Evolutionary conservation across 2,797 vertebrate genomes (phyloP).

Genomic region (Fratercula arctica): DNA sequence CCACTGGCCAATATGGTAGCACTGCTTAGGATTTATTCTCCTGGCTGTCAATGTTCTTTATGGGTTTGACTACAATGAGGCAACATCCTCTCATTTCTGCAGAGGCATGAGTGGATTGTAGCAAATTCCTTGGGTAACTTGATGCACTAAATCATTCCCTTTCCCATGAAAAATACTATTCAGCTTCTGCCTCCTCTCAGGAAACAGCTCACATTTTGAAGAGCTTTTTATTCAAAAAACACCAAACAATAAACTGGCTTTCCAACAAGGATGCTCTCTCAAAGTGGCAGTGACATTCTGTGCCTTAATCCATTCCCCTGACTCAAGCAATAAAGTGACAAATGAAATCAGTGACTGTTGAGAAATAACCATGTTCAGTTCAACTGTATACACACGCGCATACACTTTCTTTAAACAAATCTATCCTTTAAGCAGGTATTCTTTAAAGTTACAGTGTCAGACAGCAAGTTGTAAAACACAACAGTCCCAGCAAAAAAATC

Average conservation of each 20-base stretch:
- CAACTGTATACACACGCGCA: conserved; percentile 3
- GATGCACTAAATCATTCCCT: not conserved
- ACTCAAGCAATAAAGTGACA: conserved; percentile 74
- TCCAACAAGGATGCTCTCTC: conserved; percentile 69
- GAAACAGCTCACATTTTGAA: conserved; percentile 24
- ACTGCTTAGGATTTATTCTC: not conserved
- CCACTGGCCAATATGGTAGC: not conserved
- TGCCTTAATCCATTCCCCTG: conserved; percentile 76
- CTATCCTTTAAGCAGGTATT: not conserved
- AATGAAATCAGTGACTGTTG: conserved; percentile 72
- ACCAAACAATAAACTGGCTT: conserved; percentile 61
- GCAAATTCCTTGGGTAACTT: not conserved
- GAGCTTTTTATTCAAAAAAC: conserved; percentile 65
- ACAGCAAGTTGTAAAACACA: not conserved
- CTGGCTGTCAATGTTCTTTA: not conserved
- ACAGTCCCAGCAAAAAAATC: not conserved
- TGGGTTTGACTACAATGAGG: not conserved
- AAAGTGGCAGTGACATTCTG: conserved; percentile 69
- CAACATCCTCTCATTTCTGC: not conserved
- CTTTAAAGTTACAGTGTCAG: not conserved
- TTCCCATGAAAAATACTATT: not conserved
- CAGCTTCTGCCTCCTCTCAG: not conserved
- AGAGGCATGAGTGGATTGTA: not conserved
- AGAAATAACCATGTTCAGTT: conserved; percentile 57
- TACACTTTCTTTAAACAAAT: not conserved